These are phyloP conservation scores for Geophilus truncorum DNA, from an alignment of 2,888 invertebrate species.

Conservation along the genomic window DNA sequence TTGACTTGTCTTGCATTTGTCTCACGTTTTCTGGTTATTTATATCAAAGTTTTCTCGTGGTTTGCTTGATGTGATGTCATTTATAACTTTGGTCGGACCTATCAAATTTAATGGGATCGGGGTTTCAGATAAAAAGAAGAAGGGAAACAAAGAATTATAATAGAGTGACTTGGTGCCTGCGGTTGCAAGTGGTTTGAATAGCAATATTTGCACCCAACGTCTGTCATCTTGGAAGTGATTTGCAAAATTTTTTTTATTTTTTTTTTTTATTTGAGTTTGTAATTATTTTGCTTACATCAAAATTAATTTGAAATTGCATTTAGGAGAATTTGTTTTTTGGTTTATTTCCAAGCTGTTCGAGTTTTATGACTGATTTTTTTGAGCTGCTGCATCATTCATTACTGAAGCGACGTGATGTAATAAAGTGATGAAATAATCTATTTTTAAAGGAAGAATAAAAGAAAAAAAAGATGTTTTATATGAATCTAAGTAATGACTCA, in stretches of 20 bases:
- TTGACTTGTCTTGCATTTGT: background rate
- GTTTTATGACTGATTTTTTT: too few relatives aligned
- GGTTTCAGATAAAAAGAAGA: background rate
- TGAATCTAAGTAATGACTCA: background rate
- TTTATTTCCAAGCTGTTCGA: too few relatives aligned
- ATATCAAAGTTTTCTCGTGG: too few relatives aligned
- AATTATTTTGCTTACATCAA: too few relatives aligned
- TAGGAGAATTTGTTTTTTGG: too few relatives aligned
- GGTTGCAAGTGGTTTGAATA: background rate
- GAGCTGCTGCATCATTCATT: too few relatives aligned
- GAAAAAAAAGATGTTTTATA: background rate
- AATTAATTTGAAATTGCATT: too few relatives aligned
- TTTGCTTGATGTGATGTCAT: background rate
- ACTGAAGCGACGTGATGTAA: background rate
- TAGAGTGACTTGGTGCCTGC: background rate
- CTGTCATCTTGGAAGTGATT: background rate
- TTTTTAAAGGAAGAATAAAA: too few relatives aligned
- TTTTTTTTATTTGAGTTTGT: too few relatives aligned
- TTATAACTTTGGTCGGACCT: background rate
- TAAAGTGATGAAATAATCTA: background rate
- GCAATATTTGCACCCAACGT: background rate
- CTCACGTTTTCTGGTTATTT: background rate
- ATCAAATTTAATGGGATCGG: background rate
- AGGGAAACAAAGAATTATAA: background rate
- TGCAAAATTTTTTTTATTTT: too few relatives aligned